These are phyloP conservation scores for Meliscaeva auricollis DNA, from an alignment of 2,888 invertebrate genomes.

Conservation along the genomic window DNA sequence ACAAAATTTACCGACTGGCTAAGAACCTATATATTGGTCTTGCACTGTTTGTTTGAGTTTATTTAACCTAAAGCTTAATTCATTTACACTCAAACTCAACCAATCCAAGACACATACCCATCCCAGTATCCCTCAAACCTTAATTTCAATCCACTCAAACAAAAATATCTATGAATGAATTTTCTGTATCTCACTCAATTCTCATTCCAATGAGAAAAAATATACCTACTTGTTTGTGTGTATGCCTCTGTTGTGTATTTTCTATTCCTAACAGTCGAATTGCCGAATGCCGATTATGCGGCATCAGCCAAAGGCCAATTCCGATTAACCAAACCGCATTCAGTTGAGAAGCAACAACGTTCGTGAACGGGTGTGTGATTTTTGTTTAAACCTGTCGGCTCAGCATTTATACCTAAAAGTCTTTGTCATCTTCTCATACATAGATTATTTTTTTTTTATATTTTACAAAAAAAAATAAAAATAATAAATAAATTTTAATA, in stretches of 20 bases:
- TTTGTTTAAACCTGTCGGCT: conserved; percentile 5
- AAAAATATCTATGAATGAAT: conserved; percentile 16
- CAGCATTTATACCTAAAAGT: conserved; percentile 12
- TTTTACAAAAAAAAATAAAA: not conserved
- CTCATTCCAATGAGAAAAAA: conserved; percentile 40
- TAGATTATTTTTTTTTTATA: conserved; percentile 25
- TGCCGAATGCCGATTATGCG: conserved; percentile 8
- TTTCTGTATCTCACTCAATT: conserved; percentile 38
- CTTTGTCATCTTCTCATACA: conserved; percentile 24
- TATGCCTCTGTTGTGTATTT: not conserved
- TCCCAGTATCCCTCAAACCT: conserved; percentile 2
- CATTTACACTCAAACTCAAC: not conserved
- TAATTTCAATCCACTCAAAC: conserved; percentile 20
- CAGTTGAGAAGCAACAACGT: conserved; percentile 57
- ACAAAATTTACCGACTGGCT: too few species aligned
- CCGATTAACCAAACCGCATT: conserved; percentile 16
- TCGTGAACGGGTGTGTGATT: conserved; percentile 20
- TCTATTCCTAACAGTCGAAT: conserved; percentile 18
- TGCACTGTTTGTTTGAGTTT: conserved; percentile 17
- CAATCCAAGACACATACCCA: not conserved
- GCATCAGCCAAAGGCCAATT: not conserved
- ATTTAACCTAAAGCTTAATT: not conserved
- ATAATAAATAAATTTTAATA: conserved; percentile 40
- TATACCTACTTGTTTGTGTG: too few species aligned
- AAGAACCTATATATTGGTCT: too few species aligned